Evolutionary conservation across 2,797 vertebrate genomes (phyloP).

Genomic region (Galagoides demidoff): DNA sequence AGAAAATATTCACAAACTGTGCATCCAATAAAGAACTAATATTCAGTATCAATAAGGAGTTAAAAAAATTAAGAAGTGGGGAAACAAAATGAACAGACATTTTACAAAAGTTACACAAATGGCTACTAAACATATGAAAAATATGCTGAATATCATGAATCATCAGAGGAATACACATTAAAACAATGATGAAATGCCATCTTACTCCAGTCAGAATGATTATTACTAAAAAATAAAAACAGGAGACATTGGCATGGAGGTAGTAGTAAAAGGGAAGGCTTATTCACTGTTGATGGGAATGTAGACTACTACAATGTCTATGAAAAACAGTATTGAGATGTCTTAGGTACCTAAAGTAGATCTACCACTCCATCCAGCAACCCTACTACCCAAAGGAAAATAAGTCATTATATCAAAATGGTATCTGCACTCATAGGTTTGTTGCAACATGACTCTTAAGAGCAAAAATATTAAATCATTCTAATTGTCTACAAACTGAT

Average conservation of each 20-base stretch:
- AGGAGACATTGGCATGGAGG: neutral
- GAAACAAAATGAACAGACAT: neutral
- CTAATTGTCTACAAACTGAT: neutral
- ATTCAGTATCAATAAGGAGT: neutral
- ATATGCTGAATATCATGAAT: neutral
- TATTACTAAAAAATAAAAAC: neutral
- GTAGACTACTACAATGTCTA: neutral
- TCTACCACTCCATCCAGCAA: neutral
- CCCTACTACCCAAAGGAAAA: neutral
- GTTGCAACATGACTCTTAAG: neutral
- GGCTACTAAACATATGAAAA: neutral
- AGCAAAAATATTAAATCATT: neutral
- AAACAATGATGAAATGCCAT: neutral
- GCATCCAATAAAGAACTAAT: neutral
- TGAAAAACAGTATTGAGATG: neutral
- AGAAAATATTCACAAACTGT: neutral
- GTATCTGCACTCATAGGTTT: neutral
- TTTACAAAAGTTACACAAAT: neutral
- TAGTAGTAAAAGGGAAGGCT: neutral
- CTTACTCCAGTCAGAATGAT: neutral
- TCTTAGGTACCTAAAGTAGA: neutral
- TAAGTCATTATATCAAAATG: neutral
- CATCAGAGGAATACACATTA: neutral
- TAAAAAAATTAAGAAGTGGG: neutral
- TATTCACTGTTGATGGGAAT: neutral